Evolutionary conservation across 2,113 vertebrate genomes (phyloP).

Genomic region (Arvicanthis niloticus): DNA sequence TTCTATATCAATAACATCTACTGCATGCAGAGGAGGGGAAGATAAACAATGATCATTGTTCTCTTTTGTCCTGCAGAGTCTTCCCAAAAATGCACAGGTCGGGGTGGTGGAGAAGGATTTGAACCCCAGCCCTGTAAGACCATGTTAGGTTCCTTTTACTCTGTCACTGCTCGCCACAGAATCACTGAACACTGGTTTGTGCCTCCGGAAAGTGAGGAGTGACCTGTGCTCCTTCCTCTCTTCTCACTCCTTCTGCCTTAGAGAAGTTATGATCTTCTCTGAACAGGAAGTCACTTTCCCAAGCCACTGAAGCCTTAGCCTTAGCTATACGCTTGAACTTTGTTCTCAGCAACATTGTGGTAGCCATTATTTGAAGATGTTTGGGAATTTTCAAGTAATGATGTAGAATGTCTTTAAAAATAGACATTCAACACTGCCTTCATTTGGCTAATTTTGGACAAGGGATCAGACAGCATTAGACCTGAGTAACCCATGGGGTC

Average conservation of each 20-base stretch:
- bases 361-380: constrained; percentile 6
- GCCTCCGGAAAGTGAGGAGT: not conserved
- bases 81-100: not conserved
- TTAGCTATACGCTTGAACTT: not conserved
- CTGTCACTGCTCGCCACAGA: too few relatives aligned
- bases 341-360: not conserved
- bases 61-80: not conserved
- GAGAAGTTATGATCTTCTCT: constrained; percentile 23
- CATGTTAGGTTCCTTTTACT: not conserved
- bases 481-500: not conserved
- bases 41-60: not conserved
- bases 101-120: not conserved
- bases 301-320: not conserved
- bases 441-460: not conserved
- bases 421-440: not conserved
- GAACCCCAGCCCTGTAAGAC: not conserved
- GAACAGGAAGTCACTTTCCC: constrained; percentile 10
- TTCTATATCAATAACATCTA: not conserved
- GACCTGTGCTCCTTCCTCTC: not conserved
- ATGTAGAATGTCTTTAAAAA: constrained; percentile 22
- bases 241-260: not conserved
- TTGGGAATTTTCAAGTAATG: constrained; percentile 40
- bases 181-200: not conserved
- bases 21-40: not conserved
- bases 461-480: constrained; percentile 5